phyloP scores from a whole-genome alignment of 2,797 vertebrate genomes.

The Telmatherina bonti region DNA sequence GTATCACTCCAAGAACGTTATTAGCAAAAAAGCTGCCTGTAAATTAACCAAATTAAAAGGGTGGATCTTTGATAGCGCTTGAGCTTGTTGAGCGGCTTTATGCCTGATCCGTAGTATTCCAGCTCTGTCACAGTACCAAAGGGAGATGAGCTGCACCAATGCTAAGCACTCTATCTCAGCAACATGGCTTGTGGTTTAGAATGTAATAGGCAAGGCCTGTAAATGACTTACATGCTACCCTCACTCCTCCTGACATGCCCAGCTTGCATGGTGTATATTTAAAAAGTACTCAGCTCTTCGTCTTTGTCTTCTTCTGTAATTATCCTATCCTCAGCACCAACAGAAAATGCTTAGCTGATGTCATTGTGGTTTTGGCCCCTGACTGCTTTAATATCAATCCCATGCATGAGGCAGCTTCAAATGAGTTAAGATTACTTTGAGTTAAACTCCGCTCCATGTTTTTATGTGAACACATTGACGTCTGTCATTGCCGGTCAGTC shows the following conservation, averaged over 20 bases:
- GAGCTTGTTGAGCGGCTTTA: conserved; percentile 79
- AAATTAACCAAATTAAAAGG: conserved; percentile 82
- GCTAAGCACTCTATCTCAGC: conserved; percentile 68
- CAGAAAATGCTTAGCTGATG: conserved; percentile 81
- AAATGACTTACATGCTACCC: conserved; percentile 73
- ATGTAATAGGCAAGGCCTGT: conserved; percentile 65
- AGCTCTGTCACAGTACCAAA: conserved; percentile 75
- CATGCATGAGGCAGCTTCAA: conserved; percentile 68
- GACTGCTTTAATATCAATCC: conserved; percentile 79
- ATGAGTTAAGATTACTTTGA: conserved; percentile 67
- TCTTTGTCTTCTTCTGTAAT: conserved; percentile 82
- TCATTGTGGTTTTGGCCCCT: conserved; percentile 81
- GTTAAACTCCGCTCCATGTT: conserved; percentile 66
- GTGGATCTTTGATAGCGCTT: conserved; percentile 74
- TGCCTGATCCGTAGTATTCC: conserved; percentile 72
- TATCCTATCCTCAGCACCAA: conserved; percentile 75
- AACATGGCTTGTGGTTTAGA: conserved; percentile 71
- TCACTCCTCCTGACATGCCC: conserved; percentile 68
- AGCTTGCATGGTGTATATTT: conserved; percentile 77
- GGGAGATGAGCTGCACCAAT: conserved; percentile 64
- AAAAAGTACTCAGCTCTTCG: conserved; percentile 81
- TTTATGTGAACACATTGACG: conserved; percentile 67
- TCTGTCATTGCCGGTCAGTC: conserved; percentile 65
- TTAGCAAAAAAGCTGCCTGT: conserved; percentile 78
- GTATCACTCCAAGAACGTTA: conserved; percentile 81